Percentiles rank a stretch among this genome's conserved stretches.
These are phyloP conservation scores for Takifugu flavidus DNA, from an alignment of 2,113 vertebrate genomes.

Conservation along the genomic window DNA sequence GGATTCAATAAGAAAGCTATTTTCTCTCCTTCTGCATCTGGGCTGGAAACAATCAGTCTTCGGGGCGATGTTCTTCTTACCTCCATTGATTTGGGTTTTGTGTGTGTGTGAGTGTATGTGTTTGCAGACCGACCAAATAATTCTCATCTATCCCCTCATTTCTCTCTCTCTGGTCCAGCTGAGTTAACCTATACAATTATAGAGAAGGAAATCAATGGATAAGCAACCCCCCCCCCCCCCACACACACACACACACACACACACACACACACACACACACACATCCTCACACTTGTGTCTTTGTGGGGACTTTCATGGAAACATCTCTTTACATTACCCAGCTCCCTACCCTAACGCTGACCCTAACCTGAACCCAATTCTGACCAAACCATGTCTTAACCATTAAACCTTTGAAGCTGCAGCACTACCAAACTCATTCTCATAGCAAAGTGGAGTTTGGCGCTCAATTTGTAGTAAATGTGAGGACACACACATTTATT, in stretches of 20 bases:
- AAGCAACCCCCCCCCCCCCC: not conserved
- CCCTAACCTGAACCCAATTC: too few species aligned
- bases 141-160: conserved; percentile 46
- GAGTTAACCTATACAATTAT: conserved; percentile 43
- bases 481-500: too few species aligned
- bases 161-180: conserved; percentile 33
- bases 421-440: too few species aligned
- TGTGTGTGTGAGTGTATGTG: conserved; percentile 24
- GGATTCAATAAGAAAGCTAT: conserved; percentile 67
- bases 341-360: too few species aligned
- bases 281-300: not conserved
- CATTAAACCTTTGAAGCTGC: too few species aligned
- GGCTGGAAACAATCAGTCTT: conserved; percentile 67
- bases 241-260: too few species aligned
- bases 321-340: too few species aligned
- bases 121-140: conserved; percentile 29
- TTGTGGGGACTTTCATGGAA: too few species aligned
- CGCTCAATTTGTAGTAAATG: too few species aligned
- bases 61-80: conserved; percentile 56
- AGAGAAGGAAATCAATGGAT: conserved; percentile 34
- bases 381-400: too few species aligned
- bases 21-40: conserved; percentile 64
- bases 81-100: conserved; percentile 47
- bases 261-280: not conserved
- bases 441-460: too few species aligned